Conservation (phyloP, 2,888 invertebrate species). For the Phengaris alcon region DNA sequence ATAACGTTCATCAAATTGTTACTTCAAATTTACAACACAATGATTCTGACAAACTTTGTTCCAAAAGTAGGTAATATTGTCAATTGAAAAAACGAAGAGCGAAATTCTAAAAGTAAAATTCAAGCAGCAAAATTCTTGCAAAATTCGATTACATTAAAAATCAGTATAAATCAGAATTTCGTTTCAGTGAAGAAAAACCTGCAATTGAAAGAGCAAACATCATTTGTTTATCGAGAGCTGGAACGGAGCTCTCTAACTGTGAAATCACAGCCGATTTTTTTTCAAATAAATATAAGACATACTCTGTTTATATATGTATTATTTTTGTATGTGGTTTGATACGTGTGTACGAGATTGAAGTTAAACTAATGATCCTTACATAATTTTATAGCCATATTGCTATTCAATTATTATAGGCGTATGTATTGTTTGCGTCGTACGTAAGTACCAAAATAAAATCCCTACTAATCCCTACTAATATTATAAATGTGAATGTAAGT, state of each 20-base stretch:
- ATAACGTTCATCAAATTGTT: background rate
- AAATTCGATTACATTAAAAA: constrained; percentile 31
- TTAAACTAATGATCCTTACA: too few species aligned
- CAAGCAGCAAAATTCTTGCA: constrained; percentile 4
- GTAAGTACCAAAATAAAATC: too few species aligned
- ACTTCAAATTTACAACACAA: background rate
- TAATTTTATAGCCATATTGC: too few species aligned
- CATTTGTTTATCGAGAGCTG: constrained; percentile 38
- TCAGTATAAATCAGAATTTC: constrained; percentile 40
- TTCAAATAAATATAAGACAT: too few species aligned
- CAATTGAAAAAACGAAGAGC: background rate
- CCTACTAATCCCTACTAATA: too few species aligned
- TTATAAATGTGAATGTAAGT: too few species aligned
- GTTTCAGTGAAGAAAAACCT: constrained; percentile 38
- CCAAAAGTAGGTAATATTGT: background rate
- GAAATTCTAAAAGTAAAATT: constrained; percentile 15
- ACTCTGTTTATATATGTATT: too few species aligned
- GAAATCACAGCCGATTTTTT: constrained; percentile 33
- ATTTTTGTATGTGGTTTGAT: too few species aligned
- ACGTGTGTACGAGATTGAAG: too few species aligned
- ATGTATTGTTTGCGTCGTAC: too few species aligned
- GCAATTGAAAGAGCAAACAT: constrained; percentile 40
- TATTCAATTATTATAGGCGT: too few species aligned
- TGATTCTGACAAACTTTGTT: background rate
- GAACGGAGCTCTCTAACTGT: constrained; percentile 33